Conservation (phyloP, 2,888 invertebrate species). For the Tenthredo mesomela region DNA sequence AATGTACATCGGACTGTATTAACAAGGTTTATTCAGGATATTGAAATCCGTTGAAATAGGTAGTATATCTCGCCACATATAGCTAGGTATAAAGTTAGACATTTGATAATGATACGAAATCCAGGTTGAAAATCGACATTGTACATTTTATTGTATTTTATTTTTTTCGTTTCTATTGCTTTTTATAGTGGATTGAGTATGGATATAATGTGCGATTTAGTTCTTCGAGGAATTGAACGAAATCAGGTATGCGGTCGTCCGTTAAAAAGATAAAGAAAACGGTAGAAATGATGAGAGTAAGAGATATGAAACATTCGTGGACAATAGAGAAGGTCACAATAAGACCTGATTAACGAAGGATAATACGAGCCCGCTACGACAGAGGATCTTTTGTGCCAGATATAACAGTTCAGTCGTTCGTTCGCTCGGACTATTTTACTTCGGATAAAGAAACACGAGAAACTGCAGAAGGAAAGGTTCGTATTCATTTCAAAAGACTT, state of each 20-base stretch:
- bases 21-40: not conserved
- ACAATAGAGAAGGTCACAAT: slow-evolving; percentile 48
- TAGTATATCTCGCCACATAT: not conserved
- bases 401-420: slow-evolving; percentile 36
- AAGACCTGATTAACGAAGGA: slow-evolving; percentile 53
- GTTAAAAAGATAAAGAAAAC: slow-evolving; percentile 24
- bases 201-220: not conserved
- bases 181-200: not conserved
- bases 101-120: not conserved
- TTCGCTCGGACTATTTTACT: slow-evolving; percentile 22
- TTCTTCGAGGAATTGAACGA: not conserved
- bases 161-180: not conserved
- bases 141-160: too few species aligned
- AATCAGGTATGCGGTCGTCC: not conserved
- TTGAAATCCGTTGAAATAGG: not conserved
- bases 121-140: not conserved
- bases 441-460: not conserved
- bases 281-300: slow-evolving; percentile 42
- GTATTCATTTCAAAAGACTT: slow-evolving; percentile 30
- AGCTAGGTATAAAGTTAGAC: too few species aligned
- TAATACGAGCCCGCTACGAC: slow-evolving; percentile 40
- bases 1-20: not conserved
- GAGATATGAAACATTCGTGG: slow-evolving; percentile 50
- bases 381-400: slow-evolving; percentile 43
- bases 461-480: not conserved